A percentile compares a stretch with the other conserved stretches of the same genome.
phyloP scores from a whole-genome alignment of 2,113 vertebrate genomes.

The Pluvialis apricaria region DNA sequence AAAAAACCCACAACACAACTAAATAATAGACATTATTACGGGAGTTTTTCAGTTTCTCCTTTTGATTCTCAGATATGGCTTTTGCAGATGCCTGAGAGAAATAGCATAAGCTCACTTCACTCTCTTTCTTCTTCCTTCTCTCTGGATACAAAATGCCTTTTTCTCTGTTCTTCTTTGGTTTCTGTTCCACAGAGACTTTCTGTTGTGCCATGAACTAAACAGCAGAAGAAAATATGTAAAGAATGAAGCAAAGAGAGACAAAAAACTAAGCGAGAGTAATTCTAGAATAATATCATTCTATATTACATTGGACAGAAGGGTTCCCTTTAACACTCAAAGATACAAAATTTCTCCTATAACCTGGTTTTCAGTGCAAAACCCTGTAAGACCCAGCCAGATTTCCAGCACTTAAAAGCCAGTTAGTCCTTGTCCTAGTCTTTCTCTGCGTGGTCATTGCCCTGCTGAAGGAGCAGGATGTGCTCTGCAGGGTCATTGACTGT shows the following conservation, averaged over 20 bases:
- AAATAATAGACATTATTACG: background rate
- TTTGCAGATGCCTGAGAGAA: background rate
- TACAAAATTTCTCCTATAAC: background rate
- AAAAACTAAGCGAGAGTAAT: background rate
- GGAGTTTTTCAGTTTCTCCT: background rate
- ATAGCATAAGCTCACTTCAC: background rate
- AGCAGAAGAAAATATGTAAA: constrained; percentile 3
- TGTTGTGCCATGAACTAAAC: constrained; percentile 3
- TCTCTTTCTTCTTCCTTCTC: constrained; percentile 3
- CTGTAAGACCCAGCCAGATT: background rate
- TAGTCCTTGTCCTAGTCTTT: background rate
- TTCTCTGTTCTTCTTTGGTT: background rate
- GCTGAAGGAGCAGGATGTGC: background rate
- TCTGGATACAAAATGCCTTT: constrained; percentile 9
- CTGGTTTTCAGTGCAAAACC: background rate
- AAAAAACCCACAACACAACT: background rate
- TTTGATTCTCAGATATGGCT: background rate
- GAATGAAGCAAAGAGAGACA: background rate
- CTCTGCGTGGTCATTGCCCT: background rate
- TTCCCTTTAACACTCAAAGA: background rate
- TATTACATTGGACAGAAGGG: background rate
- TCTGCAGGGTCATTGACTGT: background rate
- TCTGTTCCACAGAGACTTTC: background rate
- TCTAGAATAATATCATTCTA: background rate
- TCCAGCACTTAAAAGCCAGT: background rate